A percentile compares a stretch with the other conserved stretches of the same genome.
Evolutionary conservation across 2,797 vertebrate genomes (phyloP).

Genomic region (Phataginus tricuspis): DNA sequence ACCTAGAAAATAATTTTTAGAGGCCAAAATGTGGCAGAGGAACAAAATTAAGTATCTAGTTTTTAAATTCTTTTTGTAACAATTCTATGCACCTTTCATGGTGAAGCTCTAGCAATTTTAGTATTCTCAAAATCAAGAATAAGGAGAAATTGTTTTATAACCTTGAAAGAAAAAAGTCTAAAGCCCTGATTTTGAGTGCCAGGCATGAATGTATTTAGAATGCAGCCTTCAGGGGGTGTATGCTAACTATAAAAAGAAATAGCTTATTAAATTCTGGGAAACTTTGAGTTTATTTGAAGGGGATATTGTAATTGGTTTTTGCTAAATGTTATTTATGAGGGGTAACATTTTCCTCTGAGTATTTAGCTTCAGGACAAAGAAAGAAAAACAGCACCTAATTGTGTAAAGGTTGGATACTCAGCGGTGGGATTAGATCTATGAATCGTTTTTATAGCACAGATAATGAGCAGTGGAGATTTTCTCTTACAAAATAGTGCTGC

Average conservation of each 20-base stretch:
- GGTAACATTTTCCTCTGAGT: slow-evolving; percentile 48
- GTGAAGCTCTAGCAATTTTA: slow-evolving; percentile 38
- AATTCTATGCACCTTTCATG: slow-evolving; percentile 41
- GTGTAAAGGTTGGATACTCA: slow-evolving; percentile 67
- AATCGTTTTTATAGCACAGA: slow-evolving; percentile 55
- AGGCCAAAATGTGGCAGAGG: slow-evolving; percentile 17
- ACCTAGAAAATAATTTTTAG: slow-evolving; percentile 36
- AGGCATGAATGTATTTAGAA: slow-evolving; percentile 20
- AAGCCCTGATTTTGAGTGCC: slow-evolving; percentile 23
- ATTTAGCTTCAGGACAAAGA: slow-evolving; percentile 55
- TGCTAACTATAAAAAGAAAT: slow-evolving; percentile 21
- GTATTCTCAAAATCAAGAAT: slow-evolving; percentile 42
- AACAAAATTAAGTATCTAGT: not conserved
- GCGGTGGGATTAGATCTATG: slow-evolving; percentile 43
- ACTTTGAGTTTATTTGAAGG: slow-evolving; percentile 53
- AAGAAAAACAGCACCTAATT: slow-evolving; percentile 40
- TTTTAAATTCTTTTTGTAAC: slow-evolving; percentile 56
- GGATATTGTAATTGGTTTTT: slow-evolving; percentile 3
- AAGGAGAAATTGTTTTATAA: slow-evolving; percentile 28
- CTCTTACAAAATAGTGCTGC: not conserved
- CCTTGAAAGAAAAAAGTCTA: slow-evolving; percentile 40
- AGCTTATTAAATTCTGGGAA: slow-evolving; percentile 39
- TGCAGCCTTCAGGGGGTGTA: not conserved
- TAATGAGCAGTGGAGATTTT: slow-evolving; percentile 67
- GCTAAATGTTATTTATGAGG: slow-evolving; percentile 3